phyloP scores from a whole-genome alignment of 2,888 invertebrate genomes.

The Hemithea aestivaria region DNA sequence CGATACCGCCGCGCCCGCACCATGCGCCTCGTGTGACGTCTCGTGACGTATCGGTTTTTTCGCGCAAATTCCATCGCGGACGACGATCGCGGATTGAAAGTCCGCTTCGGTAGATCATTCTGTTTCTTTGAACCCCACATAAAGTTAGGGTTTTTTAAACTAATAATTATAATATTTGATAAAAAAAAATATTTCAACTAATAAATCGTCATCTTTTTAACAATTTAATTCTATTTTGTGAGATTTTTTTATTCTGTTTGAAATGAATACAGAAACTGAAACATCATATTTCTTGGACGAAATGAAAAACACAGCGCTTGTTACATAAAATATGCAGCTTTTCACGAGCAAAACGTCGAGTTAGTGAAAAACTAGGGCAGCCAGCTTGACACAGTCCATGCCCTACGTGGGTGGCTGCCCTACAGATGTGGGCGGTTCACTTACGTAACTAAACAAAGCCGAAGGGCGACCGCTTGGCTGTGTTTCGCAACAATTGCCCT shows the following conservation, averaged over 20 bases:
- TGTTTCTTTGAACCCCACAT: slow-evolving; percentile 4
- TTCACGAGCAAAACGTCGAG: slow-evolving; percentile 40
- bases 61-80: slow-evolving; percentile 71
- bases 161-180: no score
- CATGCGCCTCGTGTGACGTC: slow-evolving; percentile 40
- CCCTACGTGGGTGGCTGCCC: slow-evolving; percentile 63
- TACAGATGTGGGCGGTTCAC: slow-evolving; percentile 61
- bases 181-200: no score
- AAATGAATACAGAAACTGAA: no score
- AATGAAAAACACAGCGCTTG: neutral
- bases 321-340: slow-evolving; percentile 15
- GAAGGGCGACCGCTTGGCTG: slow-evolving; percentile 71
- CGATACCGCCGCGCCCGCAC: slow-evolving; percentile 49
- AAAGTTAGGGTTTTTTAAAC: no score
- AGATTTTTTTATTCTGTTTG: no score
- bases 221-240: no score
- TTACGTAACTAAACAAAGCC: slow-evolving; percentile 69
- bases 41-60: slow-evolving; percentile 68
- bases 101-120: neutral
- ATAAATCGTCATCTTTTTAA: no score
- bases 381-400: slow-evolving; percentile 68
- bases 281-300: no score
- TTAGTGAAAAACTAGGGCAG: slow-evolving; percentile 62
- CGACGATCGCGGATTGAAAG: slow-evolving; percentile 46
- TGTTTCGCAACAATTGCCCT: slow-evolving; percentile 62